phyloP scores from a whole-genome alignment of 2,797 vertebrate genomes.

The Morus bassanus region DNA sequence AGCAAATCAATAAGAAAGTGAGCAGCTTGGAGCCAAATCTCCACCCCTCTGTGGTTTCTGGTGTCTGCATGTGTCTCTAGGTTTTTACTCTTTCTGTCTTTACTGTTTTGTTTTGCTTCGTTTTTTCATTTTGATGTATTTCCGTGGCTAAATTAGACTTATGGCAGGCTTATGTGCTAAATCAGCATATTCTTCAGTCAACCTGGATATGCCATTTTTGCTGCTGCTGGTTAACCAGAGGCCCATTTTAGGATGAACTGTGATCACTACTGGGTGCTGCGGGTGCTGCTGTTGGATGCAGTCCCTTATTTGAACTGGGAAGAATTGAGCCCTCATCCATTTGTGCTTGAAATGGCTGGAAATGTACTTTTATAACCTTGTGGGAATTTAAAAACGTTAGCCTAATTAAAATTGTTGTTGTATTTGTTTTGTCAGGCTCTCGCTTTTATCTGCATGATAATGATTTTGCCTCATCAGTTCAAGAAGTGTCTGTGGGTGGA shows the following conservation, averaged over 20 bases:
- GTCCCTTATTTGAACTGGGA: neutral
- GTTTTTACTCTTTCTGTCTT: neutral
- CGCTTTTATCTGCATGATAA: constrained; percentile 39
- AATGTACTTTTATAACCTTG: neutral
- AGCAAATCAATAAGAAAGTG: neutral
- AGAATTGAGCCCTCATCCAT: neutral
- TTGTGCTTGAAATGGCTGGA: neutral
- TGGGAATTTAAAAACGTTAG: constrained; percentile 2
- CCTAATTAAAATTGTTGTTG: constrained; percentile 46
- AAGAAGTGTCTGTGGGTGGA: constrained; percentile 33
- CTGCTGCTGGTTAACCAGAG: neutral
- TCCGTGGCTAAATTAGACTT: neutral
- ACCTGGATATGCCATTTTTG: neutral
- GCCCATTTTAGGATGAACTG: neutral
- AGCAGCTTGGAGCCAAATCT: neutral
- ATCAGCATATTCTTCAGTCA: neutral
- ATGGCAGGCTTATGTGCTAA: neutral
- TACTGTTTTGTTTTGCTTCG: neutral
- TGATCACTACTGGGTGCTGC: neutral
- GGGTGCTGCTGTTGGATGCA: neutral
- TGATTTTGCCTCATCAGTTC: constrained; percentile 36
- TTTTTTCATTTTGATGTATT: neutral
- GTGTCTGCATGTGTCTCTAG: neutral
- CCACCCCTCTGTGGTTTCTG: neutral
- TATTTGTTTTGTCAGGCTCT: constrained; percentile 46